Evolutionary conservation across 1,140 invertebrate genomes (phyloP).

Genomic region (Procambarus clarkii): DNA sequence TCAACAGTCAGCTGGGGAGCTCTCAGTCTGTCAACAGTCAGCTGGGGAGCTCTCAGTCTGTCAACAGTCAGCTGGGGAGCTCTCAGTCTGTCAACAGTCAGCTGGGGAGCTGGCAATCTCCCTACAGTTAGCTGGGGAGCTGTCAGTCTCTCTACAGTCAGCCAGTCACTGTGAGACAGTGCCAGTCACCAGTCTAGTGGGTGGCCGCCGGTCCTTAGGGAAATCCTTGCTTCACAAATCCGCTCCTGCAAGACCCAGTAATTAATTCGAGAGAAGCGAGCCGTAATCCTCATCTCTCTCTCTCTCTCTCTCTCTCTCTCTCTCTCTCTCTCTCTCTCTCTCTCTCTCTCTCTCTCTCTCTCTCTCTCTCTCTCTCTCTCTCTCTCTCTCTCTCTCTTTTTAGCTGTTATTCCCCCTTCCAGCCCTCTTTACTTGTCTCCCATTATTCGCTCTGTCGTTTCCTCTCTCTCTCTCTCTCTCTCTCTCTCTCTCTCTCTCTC

Average conservation of each 20-base stretch:
- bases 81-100: too few relatives aligned
- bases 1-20: too few relatives aligned
- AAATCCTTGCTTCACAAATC: constrained; percentile 49
- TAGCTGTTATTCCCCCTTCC: not conserved
- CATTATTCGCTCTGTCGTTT: not conserved
- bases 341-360: not conserved
- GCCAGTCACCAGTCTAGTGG: not conserved
- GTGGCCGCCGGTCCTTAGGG: constrained; percentile 12
- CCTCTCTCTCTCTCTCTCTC: not conserved
- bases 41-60: too few relatives aligned
- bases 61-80: too few relatives aligned
- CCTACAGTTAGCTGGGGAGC: too few relatives aligned
- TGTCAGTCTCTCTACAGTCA: not conserved
- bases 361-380: not conserved
- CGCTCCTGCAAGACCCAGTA: constrained; percentile 56
- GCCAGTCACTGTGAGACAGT: too few relatives aligned
- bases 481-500: not conserved
- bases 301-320: constrained; percentile 21
- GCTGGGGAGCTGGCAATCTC: too few relatives aligned
- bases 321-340: not conserved
- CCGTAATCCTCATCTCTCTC: constrained; percentile 32
- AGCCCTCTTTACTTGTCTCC: not conserved
- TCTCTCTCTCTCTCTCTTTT: not conserved
- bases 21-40: not conserved
- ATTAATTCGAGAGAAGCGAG: constrained; percentile 58